Percentiles rank a stretch among this genome's conserved stretches.
Evolutionary conservation across 2,797 vertebrate genomes (phyloP).

Genomic region (Sebastes oblongus): DNA sequence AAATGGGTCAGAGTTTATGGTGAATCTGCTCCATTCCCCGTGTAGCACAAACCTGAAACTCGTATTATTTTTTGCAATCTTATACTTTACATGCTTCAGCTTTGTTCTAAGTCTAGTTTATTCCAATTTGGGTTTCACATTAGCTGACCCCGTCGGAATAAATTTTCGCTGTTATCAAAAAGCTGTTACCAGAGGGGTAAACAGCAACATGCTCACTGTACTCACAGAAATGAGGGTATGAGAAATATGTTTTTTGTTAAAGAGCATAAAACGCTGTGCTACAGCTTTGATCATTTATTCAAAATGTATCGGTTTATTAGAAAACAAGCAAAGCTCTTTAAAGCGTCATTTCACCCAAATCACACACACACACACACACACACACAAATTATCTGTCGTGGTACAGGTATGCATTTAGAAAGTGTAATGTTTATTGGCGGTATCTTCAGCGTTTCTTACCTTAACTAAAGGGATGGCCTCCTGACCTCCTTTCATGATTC

Average conservation of each 20-base stretch:
- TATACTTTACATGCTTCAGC: not conserved
- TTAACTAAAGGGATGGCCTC: not conserved
- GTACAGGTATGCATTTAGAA: not conserved
- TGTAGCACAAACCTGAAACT: not conserved
- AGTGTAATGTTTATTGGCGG: not conserved
- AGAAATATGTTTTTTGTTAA: slow-evolving; percentile 3
- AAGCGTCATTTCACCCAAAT: not conserved
- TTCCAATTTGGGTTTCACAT: slow-evolving; percentile 15
- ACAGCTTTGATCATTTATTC: slow-evolving; percentile 19
- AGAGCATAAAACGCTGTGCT: not conserved
- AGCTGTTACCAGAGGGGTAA: slow-evolving; percentile 31
- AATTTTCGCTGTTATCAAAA: not conserved
- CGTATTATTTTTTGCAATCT: not conserved
- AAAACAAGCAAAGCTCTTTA: not conserved
- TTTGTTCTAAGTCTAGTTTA: slow-evolving; percentile 6
- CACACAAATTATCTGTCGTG: not conserved
- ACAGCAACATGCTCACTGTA: slow-evolving; percentile 12
- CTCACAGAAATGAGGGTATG: not conserved
- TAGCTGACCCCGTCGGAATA: slow-evolving; percentile 16
- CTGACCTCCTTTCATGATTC: slow-evolving; percentile 9
- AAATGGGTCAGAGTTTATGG: slow-evolving; percentile 6
- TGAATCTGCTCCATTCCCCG: not conserved
- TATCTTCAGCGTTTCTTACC: not conserved
- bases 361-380: not conserved
- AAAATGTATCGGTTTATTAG: not conserved